Base-by-base conservation (phyloP, 1,140 invertebrate species). In the Bombus sylvicola region DNA sequence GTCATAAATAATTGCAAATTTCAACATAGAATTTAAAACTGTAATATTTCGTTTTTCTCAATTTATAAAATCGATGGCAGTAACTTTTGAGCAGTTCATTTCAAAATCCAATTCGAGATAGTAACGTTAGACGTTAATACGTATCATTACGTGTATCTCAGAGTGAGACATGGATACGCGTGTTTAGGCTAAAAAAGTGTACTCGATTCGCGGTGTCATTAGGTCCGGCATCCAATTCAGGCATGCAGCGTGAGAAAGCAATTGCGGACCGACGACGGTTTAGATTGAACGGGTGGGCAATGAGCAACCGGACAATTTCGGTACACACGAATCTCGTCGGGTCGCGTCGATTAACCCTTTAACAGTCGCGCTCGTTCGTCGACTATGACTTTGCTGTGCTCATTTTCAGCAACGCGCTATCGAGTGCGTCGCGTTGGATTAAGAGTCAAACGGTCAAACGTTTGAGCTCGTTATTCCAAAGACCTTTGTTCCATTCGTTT, bases 341-440 rank as follows among this genome's bases (percentile, higher is more conserved):
- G 83, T 81, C 78, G 37, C 28, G 43, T 43, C 78, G 78, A 81
- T 85, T 85, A 85, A 85, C 83, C 83, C 31, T 25, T 80, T 73
- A 85, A 85, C 66, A 37, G n/a, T 28, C 78, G 41, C 31, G 59
- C 64, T 85, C 79, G 72, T 85, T 81, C 64, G 73, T 74, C 69
- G 57, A 15, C 77, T 81, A 81, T 74, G 83, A 81, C 57, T 85
- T 81, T 53, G 83, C 69, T 81, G 69, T 62, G 78, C 53, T 85
- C 71, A 31, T 72, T 85, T 80, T 37, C 68, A 47, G 37, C 71
- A 80, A 80, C 41, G 34, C 43, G 25, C 1, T n/a, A 25, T 31
- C 66, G 34, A 72, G 18, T 41, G 39, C 72, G 72, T 31, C 47
- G 47, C 68, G 81, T 47, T 69, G 76, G 43, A 83, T 79, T 34